Conservation (phyloP, 2,797 vertebrate genomes). For the Lates japonicus region DNA sequence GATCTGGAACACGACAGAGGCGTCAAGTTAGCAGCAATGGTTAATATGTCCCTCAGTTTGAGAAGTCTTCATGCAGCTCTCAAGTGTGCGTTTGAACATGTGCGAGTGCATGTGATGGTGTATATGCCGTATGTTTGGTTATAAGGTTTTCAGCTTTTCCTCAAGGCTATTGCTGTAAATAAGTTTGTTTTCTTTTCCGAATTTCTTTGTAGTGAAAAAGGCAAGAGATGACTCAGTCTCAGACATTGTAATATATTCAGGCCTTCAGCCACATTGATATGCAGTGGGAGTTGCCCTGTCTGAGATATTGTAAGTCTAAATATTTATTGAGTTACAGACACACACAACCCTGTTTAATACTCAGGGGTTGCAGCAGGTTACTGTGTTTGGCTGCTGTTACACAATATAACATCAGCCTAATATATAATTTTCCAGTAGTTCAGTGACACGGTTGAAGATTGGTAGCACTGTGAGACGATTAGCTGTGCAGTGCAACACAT, state of each 20-base stretch:
- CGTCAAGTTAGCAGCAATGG: neutral
- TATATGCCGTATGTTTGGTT: constrained; percentile 24
- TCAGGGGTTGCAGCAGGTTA: constrained; percentile 33
- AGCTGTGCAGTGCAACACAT: constrained; percentile 54
- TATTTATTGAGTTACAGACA: constrained; percentile 54
- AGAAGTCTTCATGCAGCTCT: neutral
- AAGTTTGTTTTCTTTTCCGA: constrained; percentile 45
- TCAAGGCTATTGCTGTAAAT: constrained; percentile 43
- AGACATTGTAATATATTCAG: constrained; percentile 62
- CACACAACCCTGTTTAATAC: constrained; percentile 38
- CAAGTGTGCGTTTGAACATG: constrained; percentile 17
- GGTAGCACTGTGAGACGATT: constrained; percentile 35
- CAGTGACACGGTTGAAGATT: constrained; percentile 41
- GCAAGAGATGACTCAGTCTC: constrained; percentile 59
- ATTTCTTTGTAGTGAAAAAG: constrained; percentile 54
- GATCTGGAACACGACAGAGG: neutral
- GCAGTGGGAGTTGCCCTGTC: constrained; percentile 50
- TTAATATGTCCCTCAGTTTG: constrained; percentile 9
- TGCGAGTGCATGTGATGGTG: constrained; percentile 11
- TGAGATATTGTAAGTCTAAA: constrained; percentile 58
- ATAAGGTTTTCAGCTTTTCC: constrained; percentile 22
- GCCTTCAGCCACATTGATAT: constrained; percentile 62
- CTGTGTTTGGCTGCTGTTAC: constrained; percentile 29
- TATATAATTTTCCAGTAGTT: constrained; percentile 41
- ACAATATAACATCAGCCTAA: constrained; percentile 43